A percentile compares a stretch with the other conserved stretches of the same genome.
phyloP scores from a whole-genome alignment of 1,140 invertebrate species.

The Lanistes nyassanus region DNA sequence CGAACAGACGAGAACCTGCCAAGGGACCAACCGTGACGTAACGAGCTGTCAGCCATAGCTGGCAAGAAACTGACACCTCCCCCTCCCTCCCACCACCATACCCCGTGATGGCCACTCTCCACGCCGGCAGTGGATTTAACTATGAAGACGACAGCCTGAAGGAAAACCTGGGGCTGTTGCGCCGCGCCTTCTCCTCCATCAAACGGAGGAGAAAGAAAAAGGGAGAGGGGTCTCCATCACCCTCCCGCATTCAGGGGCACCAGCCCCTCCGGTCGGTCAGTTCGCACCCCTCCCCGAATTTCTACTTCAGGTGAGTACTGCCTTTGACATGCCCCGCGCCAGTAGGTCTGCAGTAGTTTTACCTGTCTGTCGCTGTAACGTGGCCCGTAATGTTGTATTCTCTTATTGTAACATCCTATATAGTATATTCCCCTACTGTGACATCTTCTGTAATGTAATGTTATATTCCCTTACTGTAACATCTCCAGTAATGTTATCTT shows the following conservation, averaged over 20 bases:
- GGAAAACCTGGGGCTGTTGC: slow-evolving; percentile 32
- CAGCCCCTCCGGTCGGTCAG: slow-evolving; percentile 20
- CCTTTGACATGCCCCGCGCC: background rate
- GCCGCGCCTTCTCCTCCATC: slow-evolving; percentile 35
- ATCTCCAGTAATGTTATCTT: too few relatives aligned
- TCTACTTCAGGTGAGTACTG: slow-evolving; percentile 16
- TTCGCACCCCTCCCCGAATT: slow-evolving; percentile 14
- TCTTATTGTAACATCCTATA: too few relatives aligned
- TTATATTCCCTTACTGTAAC: too few relatives aligned
- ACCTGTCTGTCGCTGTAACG: too few relatives aligned
- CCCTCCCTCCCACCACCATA: too few relatives aligned
- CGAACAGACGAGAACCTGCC: too few relatives aligned
- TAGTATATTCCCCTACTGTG: too few relatives aligned
- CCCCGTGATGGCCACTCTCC: slow-evolving; percentile 16
- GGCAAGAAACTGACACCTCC: slow-evolving; percentile 1
- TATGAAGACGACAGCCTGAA: slow-evolving; percentile 30
- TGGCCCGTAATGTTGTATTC: too few relatives aligned
- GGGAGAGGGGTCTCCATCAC: slow-evolving; percentile 3
- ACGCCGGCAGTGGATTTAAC: slow-evolving; percentile 11
- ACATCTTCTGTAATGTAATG: too few relatives aligned
- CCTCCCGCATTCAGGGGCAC: slow-evolving; percentile 15
- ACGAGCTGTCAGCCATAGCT: background rate
- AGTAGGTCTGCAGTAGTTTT: too few relatives aligned
- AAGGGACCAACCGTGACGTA: too few relatives aligned
- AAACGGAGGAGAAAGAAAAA: slow-evolving; percentile 26